Base-by-base conservation (phyloP, 1,140 invertebrate species). In the Philopotamus ludificatus region DNA sequence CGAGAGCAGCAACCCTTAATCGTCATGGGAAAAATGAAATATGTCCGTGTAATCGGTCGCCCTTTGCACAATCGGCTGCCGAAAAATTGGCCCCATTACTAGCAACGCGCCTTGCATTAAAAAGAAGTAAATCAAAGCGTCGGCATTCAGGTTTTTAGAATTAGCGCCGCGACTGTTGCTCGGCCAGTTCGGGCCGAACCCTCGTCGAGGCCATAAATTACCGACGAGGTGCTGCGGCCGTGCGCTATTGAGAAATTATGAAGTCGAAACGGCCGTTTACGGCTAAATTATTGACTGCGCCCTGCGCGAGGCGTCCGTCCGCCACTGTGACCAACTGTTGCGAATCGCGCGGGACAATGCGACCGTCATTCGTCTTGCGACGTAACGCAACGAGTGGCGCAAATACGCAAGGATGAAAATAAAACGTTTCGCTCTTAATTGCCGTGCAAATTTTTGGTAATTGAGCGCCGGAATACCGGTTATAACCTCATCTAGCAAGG, bases 241-340 rank as follows among this genome's bases (percentile, higher is more conserved):
- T 41, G 51, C 47, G 28, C 28, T 34, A 51, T 62, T 62, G 44
- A 26, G 49, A 51, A 51, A 62, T 50, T 51, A 51, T 62, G 18
- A 47, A 47, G 61, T 50, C 15, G 7, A 22, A 25, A 15, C n/a
- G 10, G 20, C 16, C 12, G 53, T 57, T 57, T 57, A 57, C 42
- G 26, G 23, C 61, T 63, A 63, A 63, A 63, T 63, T 63, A 63
- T 63, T 63, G 61, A 63, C 47, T 63, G n/a, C 23, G 28, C 4
- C 28, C 28, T 34, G 28, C 12, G n/a, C n/a, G n/a, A n/a, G n/a
- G n/a, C n/a, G n/a, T n/a, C n/a, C n/a, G n/a, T n/a, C n/a, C n/a
- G n/a, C n/a, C n/a, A n/a, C n/a, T n/a, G n/a, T n/a, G n/a, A n/a
- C n/a, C n/a, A n/a, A n/a, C n/a, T n/a, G n/a, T n/a, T n/a, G n/a